Conservation (phyloP, 1,140 invertebrate species). For the Drosophila littoralis region DNA sequence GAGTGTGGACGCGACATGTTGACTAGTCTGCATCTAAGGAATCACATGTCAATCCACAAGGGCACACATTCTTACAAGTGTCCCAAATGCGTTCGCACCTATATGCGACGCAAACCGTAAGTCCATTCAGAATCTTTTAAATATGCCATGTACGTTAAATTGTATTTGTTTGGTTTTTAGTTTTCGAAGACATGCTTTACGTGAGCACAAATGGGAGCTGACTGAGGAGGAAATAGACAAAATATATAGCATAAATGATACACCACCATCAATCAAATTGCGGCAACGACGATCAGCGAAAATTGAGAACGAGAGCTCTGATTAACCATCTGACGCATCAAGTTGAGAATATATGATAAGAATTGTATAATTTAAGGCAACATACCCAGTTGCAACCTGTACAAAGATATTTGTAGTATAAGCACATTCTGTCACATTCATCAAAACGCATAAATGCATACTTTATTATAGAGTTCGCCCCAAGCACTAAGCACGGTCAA, state of each 20-base stretch:
- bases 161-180: slow-evolving; percentile 14
- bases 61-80: slow-evolving; percentile 50
- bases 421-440: not conserved
- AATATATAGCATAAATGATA: slow-evolving; percentile 19
- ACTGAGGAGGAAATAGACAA: slow-evolving; percentile 51
- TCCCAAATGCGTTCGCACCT: slow-evolving; percentile 57
- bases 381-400: slow-evolving; percentile 16
- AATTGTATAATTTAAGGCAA: slow-evolving; percentile 11
- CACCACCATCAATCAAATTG: not conserved
- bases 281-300: slow-evolving; percentile 4
- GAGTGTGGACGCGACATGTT: slow-evolving; percentile 53
- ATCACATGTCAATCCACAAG: slow-evolving; percentile 53
- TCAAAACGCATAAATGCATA: not conserved
- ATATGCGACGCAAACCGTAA: slow-evolving; percentile 61
- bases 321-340: slow-evolving; percentile 20
- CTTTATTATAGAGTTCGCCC: not conserved
- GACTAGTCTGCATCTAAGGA: slow-evolving; percentile 39
- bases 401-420: slow-evolving; percentile 24
- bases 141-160: not conserved
- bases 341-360: not conserved
- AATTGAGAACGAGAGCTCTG: slow-evolving; percentile 13
- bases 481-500: not conserved
- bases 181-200: slow-evolving; percentile 50
- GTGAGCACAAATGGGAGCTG: slow-evolving; percentile 48
- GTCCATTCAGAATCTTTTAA: slow-evolving; percentile 11